Evolutionary conservation across 2,113 vertebrate genomes (phyloP).

Genomic region (Sardina pilchardus): DNA sequence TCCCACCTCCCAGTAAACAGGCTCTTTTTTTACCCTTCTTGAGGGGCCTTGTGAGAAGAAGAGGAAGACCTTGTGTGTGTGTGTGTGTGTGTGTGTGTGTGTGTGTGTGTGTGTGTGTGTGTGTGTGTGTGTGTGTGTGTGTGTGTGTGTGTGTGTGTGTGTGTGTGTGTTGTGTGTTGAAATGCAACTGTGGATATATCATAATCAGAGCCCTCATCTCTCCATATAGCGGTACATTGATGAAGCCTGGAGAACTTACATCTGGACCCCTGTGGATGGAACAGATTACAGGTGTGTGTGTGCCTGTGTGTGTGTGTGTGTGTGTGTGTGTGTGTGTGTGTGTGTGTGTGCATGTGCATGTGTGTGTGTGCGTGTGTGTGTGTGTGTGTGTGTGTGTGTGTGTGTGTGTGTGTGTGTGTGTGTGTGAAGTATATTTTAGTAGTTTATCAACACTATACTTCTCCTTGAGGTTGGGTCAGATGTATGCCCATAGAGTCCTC

Average conservation of each 20-base stretch:
- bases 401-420: neutral
- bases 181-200: neutral
- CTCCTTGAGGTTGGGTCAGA: neutral
- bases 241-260: slow-evolving; percentile 87
- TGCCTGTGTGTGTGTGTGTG: neutral
- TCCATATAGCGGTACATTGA: slow-evolving; percentile 89
- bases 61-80: neutral
- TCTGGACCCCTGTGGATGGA: slow-evolving; percentile 92
- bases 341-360: slow-evolving; percentile 6
- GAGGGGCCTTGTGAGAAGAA: neutral
- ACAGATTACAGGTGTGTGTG: slow-evolving; percentile 93
- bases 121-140: slow-evolving; percentile 13
- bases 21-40: neutral
- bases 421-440: neutral
- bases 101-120: neutral
- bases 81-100: slow-evolving; percentile 15
- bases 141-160: slow-evolving; percentile 9
- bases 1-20: neutral
- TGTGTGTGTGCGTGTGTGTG: neutral
- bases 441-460: neutral
- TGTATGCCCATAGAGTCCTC: neutral
- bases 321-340: neutral
- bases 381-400: neutral
- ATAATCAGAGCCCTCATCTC: slow-evolving; percentile 27
- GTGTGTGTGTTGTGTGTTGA: neutral